Percentiles rank a stretch among this genome's conserved stretches.
Conservation (phyloP, 2,888 invertebrate genomes). For the Chymomyza procnemis region DNA sequence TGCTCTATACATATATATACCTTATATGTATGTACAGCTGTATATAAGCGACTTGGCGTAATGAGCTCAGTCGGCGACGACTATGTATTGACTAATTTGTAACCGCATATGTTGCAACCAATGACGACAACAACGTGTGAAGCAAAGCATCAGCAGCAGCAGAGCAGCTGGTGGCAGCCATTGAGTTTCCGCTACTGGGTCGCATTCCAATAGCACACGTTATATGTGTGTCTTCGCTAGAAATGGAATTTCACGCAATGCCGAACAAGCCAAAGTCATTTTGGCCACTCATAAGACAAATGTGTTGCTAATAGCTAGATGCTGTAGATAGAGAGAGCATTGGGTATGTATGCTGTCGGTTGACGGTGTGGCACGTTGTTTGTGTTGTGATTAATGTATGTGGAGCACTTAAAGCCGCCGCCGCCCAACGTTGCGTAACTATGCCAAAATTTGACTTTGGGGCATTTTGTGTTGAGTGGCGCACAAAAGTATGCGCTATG, state of each 20-base stretch:
- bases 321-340: slow-evolving; percentile 39
- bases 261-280: slow-evolving; percentile 36
- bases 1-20: neutral
- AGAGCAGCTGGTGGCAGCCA: neutral
- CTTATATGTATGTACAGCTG: neutral
- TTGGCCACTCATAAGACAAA: slow-evolving; percentile 55
- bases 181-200: slow-evolving; percentile 15
- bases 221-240: slow-evolving; percentile 36
- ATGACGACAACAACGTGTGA: neutral
- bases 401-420: slow-evolving; percentile 48
- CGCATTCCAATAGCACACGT: slow-evolving; percentile 40
- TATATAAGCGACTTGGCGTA: slow-evolving; percentile 27
- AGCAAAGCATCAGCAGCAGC: neutral
- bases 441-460: neutral
- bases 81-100: slow-evolving; percentile 67
- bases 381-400: slow-evolving; percentile 59
- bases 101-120: slow-evolving; percentile 55
- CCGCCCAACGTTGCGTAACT: slow-evolving; percentile 23
- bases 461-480: slow-evolving; percentile 37
- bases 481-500: slow-evolving; percentile 35
- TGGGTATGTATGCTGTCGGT: slow-evolving; percentile 12
- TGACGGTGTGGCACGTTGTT: slow-evolving; percentile 19
- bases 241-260: slow-evolving; percentile 59
- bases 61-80: slow-evolving; percentile 46
- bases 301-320: slow-evolving; percentile 72